Percentiles rank a stretch among this genome's conserved stretches.
Evolutionary conservation across 1,140 invertebrate genomes (phyloP).

Genomic region (Bombus waltoni): DNA sequence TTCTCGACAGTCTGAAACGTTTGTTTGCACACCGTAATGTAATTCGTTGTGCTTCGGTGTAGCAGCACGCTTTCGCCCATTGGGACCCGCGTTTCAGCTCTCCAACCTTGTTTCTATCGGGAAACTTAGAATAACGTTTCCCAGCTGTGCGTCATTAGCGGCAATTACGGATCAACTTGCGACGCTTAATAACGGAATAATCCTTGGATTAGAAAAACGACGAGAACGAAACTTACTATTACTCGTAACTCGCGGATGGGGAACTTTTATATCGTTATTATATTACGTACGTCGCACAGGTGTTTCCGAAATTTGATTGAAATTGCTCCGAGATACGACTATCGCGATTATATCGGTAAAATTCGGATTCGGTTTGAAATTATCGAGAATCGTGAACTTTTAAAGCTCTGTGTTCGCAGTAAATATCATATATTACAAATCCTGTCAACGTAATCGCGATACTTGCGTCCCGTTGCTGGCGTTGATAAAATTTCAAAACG

Average conservation of each 20-base stretch:
- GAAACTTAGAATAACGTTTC: constrained; percentile 41
- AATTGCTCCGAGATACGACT: not conserved
- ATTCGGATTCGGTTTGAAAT: not conserved
- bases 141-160: constrained; percentile 33
- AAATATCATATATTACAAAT: not conserved
- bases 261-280: not conserved
- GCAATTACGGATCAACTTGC: constrained; percentile 16
- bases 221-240: not conserved
- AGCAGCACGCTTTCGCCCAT: constrained; percentile 21
- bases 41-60: constrained; percentile 27
- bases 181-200: constrained; percentile 8
- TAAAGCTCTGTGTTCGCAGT: not conserved
- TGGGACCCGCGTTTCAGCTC: constrained; percentile 30
- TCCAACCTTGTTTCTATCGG: constrained; percentile 38
- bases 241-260: not conserved
- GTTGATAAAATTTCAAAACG: too few relatives aligned
- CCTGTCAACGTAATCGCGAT: not conserved
- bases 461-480: too few relatives aligned
- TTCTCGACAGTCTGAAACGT: constrained; percentile 23
- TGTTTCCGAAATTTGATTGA: not conserved
- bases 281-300: too few relatives aligned
- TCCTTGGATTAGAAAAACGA: not conserved
- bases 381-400: too few relatives aligned
- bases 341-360: too few relatives aligned
- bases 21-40: constrained; percentile 40